Evolutionary conservation across 2,888 invertebrate genomes (phyloP), one percentile per base, ranked within the genome.

Genomic region (Gymnoscelis rufifasciata): DNA sequence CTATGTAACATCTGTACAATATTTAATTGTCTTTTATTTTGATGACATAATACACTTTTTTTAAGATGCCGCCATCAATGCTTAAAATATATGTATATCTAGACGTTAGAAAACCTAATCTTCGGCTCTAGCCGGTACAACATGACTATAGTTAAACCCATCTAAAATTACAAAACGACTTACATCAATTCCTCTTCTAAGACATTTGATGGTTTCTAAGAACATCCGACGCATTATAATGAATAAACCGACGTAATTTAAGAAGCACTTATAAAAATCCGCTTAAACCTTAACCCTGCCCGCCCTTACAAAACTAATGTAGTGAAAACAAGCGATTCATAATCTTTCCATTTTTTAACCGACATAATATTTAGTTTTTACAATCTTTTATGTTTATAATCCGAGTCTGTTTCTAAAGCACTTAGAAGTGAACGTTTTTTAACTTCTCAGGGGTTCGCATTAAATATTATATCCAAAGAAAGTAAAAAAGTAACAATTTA

Each of bases 211-310:
- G 30, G 29, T 35, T 35, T 35, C 41, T 33, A 13, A 45, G 38
- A 45, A 50, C 35, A 45, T 41, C 19, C 14, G 15, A 49, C 40
- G 10, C 5, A 11, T 28, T 35, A 33, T 29, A 36, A 26, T n/a
- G 27, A 39, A 26, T 42, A 38, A 41, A 38, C 11, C 15, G 29
- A 28, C 33, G 11, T 6, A n/a, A 44, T 29, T 36, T 8, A 43
- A 52, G 19, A 54, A 52, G 42, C 59, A 58, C 62, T 66, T 63
- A 58, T 56, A 61, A 60, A 70, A 75, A 78, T 74, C 75, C 71
- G 73, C 73, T 79, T 78, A 78, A 69, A 73, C 62, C 64, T 62
- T 64, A 66, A 65, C 33, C 37, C 12, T 38, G 38, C 33, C 41
- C 15, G 62, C 60, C 62, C 59, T 60, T 69, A 66, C 69, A 63